Percentiles rank a stretch among this genome's conserved stretches.
Conservation (phyloP, 2,888 invertebrate genomes). For the Oxystoma pomonae region DNA sequence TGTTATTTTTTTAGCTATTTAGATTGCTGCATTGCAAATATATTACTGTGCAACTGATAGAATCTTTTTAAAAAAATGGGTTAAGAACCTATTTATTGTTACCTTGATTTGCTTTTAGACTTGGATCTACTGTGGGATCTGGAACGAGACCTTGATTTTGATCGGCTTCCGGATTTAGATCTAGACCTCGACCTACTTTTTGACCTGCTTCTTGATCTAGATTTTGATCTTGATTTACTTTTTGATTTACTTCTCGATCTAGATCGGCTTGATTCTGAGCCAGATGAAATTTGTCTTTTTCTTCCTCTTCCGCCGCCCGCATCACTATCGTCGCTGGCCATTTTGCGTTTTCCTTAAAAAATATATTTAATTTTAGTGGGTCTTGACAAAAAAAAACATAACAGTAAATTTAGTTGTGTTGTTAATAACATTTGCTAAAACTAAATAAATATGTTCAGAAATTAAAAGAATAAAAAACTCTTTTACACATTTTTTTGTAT, state of each 20-base stretch:
- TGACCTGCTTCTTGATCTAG: slow-evolving; percentile 35
- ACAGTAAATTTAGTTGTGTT: too few species aligned
- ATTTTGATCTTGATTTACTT: slow-evolving; percentile 32
- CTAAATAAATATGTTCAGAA: too few species aligned
- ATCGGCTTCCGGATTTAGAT: slow-evolving; percentile 41
- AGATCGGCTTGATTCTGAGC: slow-evolving; percentile 49
- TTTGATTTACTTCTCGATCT: slow-evolving; percentile 23
- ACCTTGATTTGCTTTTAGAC: slow-evolving; percentile 36
- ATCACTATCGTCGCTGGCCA: slow-evolving; percentile 53
- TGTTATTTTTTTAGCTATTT: too few species aligned
- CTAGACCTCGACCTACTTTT: slow-evolving; percentile 34
- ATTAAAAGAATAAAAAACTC: too few species aligned
- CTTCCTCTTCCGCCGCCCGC: slow-evolving; percentile 50
- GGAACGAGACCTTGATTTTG: slow-evolving; percentile 41
- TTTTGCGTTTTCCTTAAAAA: slow-evolving; percentile 51
- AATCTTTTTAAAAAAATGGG: too few species aligned
- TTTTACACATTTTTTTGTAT: too few species aligned
- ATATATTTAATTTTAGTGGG: too few species aligned
- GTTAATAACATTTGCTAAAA: too few species aligned
- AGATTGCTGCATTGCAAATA: too few species aligned
- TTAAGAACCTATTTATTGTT: slow-evolving; percentile 34
- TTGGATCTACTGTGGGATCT: slow-evolving; percentile 39
- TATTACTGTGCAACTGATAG: too few species aligned
- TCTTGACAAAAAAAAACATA: too few species aligned
- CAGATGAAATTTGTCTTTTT: slow-evolving; percentile 59